Conservation (phyloP, 1,140 invertebrate species). For the Pachypeltis micranthus region DNA sequence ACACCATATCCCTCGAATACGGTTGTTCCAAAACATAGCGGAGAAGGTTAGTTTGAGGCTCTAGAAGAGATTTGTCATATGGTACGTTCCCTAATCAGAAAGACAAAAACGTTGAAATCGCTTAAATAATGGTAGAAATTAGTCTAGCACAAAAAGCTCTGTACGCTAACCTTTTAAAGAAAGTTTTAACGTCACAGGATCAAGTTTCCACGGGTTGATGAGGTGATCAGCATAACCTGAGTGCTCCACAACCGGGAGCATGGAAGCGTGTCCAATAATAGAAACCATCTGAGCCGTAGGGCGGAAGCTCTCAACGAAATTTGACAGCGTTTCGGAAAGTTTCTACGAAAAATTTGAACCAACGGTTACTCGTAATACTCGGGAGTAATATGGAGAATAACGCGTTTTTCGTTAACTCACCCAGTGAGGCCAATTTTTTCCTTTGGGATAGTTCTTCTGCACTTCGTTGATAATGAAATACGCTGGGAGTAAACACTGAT, state of each 20-base stretch:
- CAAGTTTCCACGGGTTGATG: conserved; percentile 85
- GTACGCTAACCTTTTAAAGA: conserved; percentile 47
- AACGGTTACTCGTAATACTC: background rate
- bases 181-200: conserved; percentile 75
- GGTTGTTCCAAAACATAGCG: conserved; percentile 88
- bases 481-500: conserved; percentile 79
- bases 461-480: conserved; percentile 94
- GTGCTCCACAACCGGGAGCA: conserved; percentile 88
- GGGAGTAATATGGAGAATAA: background rate
- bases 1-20: conserved; percentile 92
- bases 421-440: conserved; percentile 80
- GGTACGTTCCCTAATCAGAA: conserved; percentile 61
- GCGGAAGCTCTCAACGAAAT: conserved; percentile 84
- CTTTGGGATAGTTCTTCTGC: conserved; percentile 66
- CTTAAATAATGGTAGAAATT: background rate
- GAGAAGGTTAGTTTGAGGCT: conserved; percentile 77
- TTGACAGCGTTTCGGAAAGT: conserved; percentile 68
- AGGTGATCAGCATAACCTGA: conserved; percentile 77
- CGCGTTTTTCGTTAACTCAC: conserved; percentile 41
- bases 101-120: background rate
- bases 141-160: background rate
- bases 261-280: conserved; percentile 75
- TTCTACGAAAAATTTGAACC: conserved; percentile 49
- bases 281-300: conserved; percentile 89
- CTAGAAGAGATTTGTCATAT: conserved; percentile 76